Percentiles rank a stretch among this genome's conserved stretches.
Evolutionary conservation across 2,797 vertebrate genomes (phyloP).

Genomic region (Aldrovandia affinis): DNA sequence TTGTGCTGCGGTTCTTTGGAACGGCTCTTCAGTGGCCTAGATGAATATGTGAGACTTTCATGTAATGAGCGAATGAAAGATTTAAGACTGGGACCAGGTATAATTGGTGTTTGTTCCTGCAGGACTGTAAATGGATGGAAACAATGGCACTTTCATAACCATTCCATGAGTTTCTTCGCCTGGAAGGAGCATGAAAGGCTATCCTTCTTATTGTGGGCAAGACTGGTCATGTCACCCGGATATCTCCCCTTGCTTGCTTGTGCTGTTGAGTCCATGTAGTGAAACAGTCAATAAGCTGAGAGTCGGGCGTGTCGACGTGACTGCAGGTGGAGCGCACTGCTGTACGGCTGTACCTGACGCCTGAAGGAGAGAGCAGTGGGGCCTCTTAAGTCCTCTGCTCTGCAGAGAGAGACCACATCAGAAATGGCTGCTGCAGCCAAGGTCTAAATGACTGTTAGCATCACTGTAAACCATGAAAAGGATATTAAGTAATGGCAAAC

Average conservation of each 20-base stretch:
- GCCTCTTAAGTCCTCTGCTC: background rate
- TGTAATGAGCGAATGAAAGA: background rate
- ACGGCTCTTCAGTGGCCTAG: background rate
- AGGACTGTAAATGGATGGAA: background rate
- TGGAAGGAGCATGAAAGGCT: background rate
- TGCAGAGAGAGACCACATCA: background rate
- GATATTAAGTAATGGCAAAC: constrained; percentile 16
- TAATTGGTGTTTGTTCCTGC: background rate
- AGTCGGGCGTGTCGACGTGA: background rate
- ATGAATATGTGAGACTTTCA: background rate
- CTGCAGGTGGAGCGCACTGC: background rate
- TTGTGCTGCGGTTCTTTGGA: background rate
- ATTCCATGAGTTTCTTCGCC: background rate
- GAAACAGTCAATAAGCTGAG: background rate
- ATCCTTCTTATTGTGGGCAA: background rate
- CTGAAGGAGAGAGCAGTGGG: background rate
- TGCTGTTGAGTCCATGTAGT: background rate
- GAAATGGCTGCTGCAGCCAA: background rate
- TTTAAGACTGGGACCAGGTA: background rate
- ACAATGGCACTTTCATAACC: background rate
- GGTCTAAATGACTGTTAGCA: constrained; percentile 12
- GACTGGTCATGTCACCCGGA: background rate
- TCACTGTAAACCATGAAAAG: background rate
- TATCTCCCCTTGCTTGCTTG: background rate
- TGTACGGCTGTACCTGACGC: background rate